Base-by-base conservation (phyloP, 1,140 invertebrate genomes). In the Phymastichus coffea region DNA sequence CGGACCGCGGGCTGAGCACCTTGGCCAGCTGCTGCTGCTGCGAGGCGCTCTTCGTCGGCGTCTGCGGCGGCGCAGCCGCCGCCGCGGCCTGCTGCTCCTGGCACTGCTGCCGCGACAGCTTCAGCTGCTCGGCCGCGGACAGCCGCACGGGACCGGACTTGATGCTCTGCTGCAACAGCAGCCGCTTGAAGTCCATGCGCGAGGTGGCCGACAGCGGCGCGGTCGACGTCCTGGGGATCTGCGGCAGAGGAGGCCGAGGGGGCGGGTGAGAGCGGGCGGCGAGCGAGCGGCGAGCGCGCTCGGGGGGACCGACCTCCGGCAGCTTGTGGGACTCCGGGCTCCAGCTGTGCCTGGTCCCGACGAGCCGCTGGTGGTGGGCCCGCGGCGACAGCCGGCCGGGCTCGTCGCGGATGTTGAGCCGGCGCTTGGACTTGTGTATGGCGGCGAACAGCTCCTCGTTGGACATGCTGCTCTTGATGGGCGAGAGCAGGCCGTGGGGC, bases 61-160 rank as follows among this genome's bases (percentile, higher is more conserved):
- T 80, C 58, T 84, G 83, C 43, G 81, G 77, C 40, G 81, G 77
- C 75, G 83, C 80, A 2, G 26, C 15, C 14, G 22, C 25, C 1
- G 46, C 20, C 22, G 81, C 73, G 12, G 82, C 69, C 2, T 76
- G 64, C 56, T 81, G 41, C 48, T 69, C 76, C 64, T 63, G 64
- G 44, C 72, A 75, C 63, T 63, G 72, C 65, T 86, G 83, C 68
- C 84, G 86, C 0, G 87, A 87, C 25, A 90, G 75, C 77, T 90
- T 91, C 6, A 94, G 71, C 71, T 91, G 86, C 73, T 94, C 91
- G 3, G 92, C 90, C 4, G 92, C 92, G 14, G 91, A 93, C 0
- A 90, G 71, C 66, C 89, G 89, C 8, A 82, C 75, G 59, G 83
- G 81, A 70, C 81, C 76, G 56, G 82, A 78, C 76, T 87, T 83